phyloP scores from a whole-genome alignment of 30 jellyfish, hydroid and myxozoan genomes.

The Sanderia malayensis region DNA sequence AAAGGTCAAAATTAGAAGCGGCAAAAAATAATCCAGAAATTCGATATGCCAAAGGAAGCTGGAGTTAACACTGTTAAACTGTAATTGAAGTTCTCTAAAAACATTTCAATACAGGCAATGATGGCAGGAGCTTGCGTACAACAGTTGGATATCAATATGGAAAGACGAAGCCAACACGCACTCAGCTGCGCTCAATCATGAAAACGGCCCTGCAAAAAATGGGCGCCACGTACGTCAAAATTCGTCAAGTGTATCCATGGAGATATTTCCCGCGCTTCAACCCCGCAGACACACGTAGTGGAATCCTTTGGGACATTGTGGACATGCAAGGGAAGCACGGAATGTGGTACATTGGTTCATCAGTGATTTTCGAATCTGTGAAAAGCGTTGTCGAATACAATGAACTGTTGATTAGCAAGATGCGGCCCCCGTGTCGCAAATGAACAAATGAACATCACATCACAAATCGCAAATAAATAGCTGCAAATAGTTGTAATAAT shows the following conservation, averaged over 20 bases:
- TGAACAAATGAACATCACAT: not conserved
- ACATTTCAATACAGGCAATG: no score
- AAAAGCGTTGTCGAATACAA: constrained; percentile 86
- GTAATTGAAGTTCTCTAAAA: no score
- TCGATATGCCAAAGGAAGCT: no score
- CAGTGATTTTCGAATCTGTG: constrained; percentile 84
- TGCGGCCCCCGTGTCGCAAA: constrained; percentile 44
- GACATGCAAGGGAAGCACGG: constrained; percentile 81
- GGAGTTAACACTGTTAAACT: not conserved
- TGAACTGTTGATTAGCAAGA: constrained; percentile 44
- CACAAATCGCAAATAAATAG: no score
- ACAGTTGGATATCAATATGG: constrained; percentile 79
- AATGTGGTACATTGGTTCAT: constrained; percentile 94
- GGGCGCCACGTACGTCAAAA: constrained; percentile 44
- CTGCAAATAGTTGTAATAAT: no score
- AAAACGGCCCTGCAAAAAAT: constrained; percentile 17
- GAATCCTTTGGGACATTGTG: constrained; percentile 69
- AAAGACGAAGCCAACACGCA: constrained; percentile 38
- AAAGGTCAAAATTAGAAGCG: no score
- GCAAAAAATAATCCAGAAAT: no score
- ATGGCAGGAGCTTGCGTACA: constrained; percentile 48
- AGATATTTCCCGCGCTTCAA: constrained; percentile 80
- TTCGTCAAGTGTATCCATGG: constrained; percentile 45
- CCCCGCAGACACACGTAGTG: constrained; percentile 44
- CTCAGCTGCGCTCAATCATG: constrained; percentile 29